A percentile compares a stretch with the other conserved stretches of the same genome.
phyloP scores from a whole-genome alignment of 1,140 invertebrate genomes.

The Neodiprion virginianus region DNA sequence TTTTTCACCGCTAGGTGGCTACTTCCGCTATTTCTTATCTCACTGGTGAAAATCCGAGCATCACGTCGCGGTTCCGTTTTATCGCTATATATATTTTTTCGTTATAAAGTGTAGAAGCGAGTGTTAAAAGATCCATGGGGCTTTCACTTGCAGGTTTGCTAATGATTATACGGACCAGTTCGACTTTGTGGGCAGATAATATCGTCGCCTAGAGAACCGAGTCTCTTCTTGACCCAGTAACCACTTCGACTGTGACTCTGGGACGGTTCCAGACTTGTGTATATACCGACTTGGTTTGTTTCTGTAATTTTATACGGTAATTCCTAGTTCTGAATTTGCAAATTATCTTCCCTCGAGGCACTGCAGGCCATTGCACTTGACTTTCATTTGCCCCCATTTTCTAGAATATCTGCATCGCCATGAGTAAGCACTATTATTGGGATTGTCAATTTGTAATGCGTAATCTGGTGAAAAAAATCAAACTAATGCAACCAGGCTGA shows the following conservation, averaged over 20 bases:
- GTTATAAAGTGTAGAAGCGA: no score
- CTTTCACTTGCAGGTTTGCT: slow-evolving; percentile 48
- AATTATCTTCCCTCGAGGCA: not conserved
- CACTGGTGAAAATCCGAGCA: no score
- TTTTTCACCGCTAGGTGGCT: no score
- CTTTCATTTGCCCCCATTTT: not conserved
- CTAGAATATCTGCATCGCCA: no score
- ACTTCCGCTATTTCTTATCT: no score
- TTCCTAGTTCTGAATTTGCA: not conserved
- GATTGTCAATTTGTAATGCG: no score
- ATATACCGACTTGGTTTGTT: slow-evolving; percentile 34
- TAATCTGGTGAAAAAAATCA: no score
- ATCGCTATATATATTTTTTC: no score
- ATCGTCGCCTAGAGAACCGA: slow-evolving; percentile 38
- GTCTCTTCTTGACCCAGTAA: slow-evolving; percentile 49
- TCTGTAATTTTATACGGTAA: slow-evolving; percentile 21
- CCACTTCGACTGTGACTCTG: slow-evolving; percentile 45
- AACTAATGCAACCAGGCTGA: no score
- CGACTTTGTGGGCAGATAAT: slow-evolving; percentile 37
- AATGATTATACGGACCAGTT: slow-evolving; percentile 23
- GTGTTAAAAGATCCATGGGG: not conserved
- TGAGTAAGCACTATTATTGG: no score
- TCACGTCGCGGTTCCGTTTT: no score
- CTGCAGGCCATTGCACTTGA: not conserved
- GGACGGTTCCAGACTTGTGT: slow-evolving; percentile 37